Evolutionary conservation across 1,140 invertebrate species (phyloP), one percentile per base, ranked within the genome.

Genomic region (Magallana gigas): DNA sequence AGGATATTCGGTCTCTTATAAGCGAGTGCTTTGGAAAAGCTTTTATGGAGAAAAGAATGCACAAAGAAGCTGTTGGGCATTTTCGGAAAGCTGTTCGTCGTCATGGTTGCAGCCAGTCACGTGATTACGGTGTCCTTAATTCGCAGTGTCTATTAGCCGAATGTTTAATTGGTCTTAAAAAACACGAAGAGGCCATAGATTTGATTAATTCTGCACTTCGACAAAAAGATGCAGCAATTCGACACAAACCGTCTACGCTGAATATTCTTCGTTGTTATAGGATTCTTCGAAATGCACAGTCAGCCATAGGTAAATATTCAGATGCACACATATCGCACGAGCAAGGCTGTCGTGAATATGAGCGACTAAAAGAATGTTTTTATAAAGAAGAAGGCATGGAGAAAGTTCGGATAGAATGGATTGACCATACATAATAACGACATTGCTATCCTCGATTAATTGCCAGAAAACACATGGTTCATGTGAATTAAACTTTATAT

Each of bases 201-300:
- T 8, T 76, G 14, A 76, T 76, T 0, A 36, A 29, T 36, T 48
- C 18, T 14, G 23, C 68, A 12, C 36, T 76, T 5, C 18, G 14
- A 11, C 7, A 29, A 5, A 76, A 76, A 29, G 68, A 76, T 29
- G 68, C 18, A 12, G 23, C 23, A 11, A 76, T 76, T 36, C 9
- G 36, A 11, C 23, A 76, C 23, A 76, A 76, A 29, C 68, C 68
- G 23, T 76, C 23, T 1, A 29, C 68, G 9, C 23, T 36, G 68
- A 12, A 14, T 12, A 29, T 76, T 18, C 68, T 76, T 76, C 68
- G 68, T 36, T 76, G 68, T 76, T 76, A 76, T 12, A 76, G 36
- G 12, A 76, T 76, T 12, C 18, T 76, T 29, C 29, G 18, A 36
- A 36, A 76, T 12, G 68, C 68, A 11, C 29, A 76, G 23, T 29